Evolutionary conservation across 2,888 invertebrate species (phyloP), one percentile per base, ranked within the genome.

Genomic region (Carterocephalus palaemon): DNA sequence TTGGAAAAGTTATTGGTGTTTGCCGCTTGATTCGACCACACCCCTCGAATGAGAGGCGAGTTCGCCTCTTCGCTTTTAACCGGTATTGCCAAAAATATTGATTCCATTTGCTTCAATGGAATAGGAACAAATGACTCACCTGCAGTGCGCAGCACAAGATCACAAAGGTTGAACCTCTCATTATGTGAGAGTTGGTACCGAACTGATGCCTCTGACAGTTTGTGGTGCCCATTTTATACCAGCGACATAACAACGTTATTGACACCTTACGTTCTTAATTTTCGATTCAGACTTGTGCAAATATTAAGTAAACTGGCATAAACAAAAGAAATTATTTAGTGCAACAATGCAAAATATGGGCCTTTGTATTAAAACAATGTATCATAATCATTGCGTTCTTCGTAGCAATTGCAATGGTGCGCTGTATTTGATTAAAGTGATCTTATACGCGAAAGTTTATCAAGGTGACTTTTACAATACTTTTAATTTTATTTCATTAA

Each of bases 121-220:
- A 67, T 19, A 15, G 9, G 1, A 26, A 12, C 4, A 23, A 23
- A 34, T 8, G 13, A 55, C 80, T 85, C 53, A 86, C 85, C 82
- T 83, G 83, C 70, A 83, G 57, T 59, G 68, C 74, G 62, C 79
- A 81, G 79, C 72, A 75, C 60, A 84, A 66, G 85, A 86, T 84
- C 85, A 83, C 79, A 58, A 81, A 68, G 80, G 81, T 60, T 64
- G 69, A 62, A 43, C 62, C 84, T 74, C 85, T 84, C 85, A 86
- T 85, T 36, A 61, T 81, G 53, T 58, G 83, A 84, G 84, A 81
- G 67, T 69, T 70, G 61, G 68, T 74, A 80, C 79, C 74, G 65
- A 77, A 81, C 84, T 84, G 84, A 84, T 63, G 54, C 53, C 49
- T 49, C 43, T 40, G 19, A 46, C 48, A 34, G 51, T 42, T 50